Evolutionary conservation across 1,140 invertebrate species (phyloP).

Genomic region (Dendroctonus ponderosae): DNA sequence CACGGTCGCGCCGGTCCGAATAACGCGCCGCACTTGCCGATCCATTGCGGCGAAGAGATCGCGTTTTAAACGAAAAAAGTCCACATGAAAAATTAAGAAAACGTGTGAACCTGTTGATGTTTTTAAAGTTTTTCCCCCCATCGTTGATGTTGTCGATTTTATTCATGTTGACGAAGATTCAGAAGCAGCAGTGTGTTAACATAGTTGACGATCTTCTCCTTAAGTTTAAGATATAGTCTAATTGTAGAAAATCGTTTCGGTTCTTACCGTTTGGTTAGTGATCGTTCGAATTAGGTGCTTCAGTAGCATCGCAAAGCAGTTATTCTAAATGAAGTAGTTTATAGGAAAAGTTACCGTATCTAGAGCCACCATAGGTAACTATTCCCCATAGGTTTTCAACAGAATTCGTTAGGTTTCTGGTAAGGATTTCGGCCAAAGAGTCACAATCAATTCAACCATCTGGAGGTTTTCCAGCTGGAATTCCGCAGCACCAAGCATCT

Average conservation of each 20-base stretch:
- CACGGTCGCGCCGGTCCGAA: slow-evolving; percentile 12
- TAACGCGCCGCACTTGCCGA: slow-evolving; percentile 19
- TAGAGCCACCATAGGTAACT: slow-evolving; percentile 11
- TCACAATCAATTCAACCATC: too few relatives aligned
- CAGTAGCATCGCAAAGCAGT: slow-evolving; percentile 30
- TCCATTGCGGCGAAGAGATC: slow-evolving; percentile 5
- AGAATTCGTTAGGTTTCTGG: neutral
- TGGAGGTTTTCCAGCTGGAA: too few relatives aligned
- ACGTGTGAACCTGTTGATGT: slow-evolving; percentile 26
- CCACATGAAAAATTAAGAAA: too few relatives aligned
- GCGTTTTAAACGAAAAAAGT: neutral
- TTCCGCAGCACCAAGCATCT: too few relatives aligned
- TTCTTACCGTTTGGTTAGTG: slow-evolving; percentile 19
- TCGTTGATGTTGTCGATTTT: slow-evolving; percentile 22
- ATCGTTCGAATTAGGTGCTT: slow-evolving; percentile 25
- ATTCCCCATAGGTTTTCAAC: neutral
- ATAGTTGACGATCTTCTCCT: slow-evolving; percentile 4
- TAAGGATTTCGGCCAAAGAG: neutral
- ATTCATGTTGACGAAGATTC: slow-evolving; percentile 8
- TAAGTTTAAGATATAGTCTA: slow-evolving; percentile 1
- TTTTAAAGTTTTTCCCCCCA: slow-evolving; percentile 17
- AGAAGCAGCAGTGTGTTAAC: neutral
- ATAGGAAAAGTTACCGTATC: slow-evolving; percentile 7
- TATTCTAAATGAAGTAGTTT: slow-evolving; percentile 34
- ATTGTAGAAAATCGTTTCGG: slow-evolving; percentile 3